A percentile compares a stretch with the other conserved stretches of the same genome.
Conservation (phyloP, 2,888 invertebrate species). For the Callyntrura guangdongensis region DNA sequence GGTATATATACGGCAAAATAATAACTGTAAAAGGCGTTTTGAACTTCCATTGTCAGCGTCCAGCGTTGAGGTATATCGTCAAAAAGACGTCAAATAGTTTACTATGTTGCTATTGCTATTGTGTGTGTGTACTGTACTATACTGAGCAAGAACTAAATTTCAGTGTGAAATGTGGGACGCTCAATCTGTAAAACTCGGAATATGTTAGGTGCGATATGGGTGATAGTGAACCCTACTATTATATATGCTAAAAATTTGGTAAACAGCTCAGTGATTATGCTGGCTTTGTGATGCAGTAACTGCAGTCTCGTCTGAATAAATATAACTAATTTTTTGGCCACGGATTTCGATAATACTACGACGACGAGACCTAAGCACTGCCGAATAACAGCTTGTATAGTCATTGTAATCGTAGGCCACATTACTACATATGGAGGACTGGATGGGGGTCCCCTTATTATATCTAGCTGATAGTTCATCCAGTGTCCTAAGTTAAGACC, state of each 20-base stretch:
- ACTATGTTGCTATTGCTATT: too few species aligned
- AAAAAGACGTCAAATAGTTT: too few species aligned
- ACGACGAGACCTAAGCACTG: conserved; percentile 93
- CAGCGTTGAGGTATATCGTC: too few species aligned
- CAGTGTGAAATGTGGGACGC: conserved; percentile 22
- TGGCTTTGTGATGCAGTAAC: conserved; percentile 74
- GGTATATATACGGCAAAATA: too few species aligned
- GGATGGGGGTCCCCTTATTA: conserved; percentile 86
- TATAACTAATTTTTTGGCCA: conserved; percentile 38
- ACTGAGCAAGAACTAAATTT: conserved; percentile 17
- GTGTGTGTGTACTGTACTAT: too few species aligned
- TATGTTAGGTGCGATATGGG: conserved; percentile 92
- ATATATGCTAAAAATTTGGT: conserved; percentile 94
- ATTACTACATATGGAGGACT: conserved; percentile 92
- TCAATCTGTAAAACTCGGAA: conserved; percentile 91
- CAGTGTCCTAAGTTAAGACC: conserved; percentile 93
- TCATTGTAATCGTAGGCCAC: conserved; percentile 92
- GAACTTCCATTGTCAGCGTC: too few species aligned
- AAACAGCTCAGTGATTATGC: conserved; percentile 92
- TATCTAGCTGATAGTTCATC: conserved; percentile 93
- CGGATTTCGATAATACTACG: conserved; percentile 87
- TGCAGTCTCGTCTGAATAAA: conserved; percentile 34
- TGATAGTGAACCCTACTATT: conserved; percentile 92
- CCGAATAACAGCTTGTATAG: conserved; percentile 89
- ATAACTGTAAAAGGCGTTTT: too few species aligned